phyloP scores from a whole-genome alignment of 2,888 invertebrate species.

The Terebella lapidaria region DNA sequence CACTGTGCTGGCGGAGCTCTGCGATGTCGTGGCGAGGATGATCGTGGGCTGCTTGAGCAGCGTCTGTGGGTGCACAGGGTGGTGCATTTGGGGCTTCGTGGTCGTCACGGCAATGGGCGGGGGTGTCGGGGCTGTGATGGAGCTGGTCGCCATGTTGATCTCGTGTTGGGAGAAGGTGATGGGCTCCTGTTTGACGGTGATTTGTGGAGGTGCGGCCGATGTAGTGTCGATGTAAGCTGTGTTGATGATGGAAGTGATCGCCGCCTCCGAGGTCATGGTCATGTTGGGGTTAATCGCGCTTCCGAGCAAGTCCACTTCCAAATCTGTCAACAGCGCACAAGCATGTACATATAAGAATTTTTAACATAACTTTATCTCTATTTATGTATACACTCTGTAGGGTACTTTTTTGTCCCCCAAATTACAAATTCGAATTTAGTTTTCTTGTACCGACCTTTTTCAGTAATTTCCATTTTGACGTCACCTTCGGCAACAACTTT shows the following conservation, averaged over 20 bases:
- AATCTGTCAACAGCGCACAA: too few species aligned
- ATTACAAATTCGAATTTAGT: too few species aligned
- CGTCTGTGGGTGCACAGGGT: constrained; percentile 55
- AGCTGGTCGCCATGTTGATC: not conserved
- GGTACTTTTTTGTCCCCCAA: too few species aligned
- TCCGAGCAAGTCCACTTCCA: too few species aligned
- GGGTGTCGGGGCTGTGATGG: not conserved
- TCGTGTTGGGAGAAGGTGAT: not conserved
- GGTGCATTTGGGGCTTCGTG: too few species aligned
- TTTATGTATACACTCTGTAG: too few species aligned
- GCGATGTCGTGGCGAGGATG: constrained; percentile 40
- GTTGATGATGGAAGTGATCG: not conserved
- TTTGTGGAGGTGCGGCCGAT: not conserved
- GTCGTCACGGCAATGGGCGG: not conserved
- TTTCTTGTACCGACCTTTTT: too few species aligned
- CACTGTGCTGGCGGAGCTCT: not conserved
- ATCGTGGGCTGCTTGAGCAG: constrained; percentile 57
- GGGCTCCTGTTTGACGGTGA: not conserved
- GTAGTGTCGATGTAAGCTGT: not conserved
- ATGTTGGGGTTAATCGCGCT: not conserved
- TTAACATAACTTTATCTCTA: too few species aligned
- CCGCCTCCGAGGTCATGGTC: not conserved
- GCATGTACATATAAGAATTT: too few species aligned
- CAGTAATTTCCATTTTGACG: constrained; percentile 7
- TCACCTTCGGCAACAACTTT: not conserved